A percentile compares a stretch with the other conserved stretches of the same genome.
Conservation (phyloP, 2,888 invertebrate species). For the Hololepta plana region DNA sequence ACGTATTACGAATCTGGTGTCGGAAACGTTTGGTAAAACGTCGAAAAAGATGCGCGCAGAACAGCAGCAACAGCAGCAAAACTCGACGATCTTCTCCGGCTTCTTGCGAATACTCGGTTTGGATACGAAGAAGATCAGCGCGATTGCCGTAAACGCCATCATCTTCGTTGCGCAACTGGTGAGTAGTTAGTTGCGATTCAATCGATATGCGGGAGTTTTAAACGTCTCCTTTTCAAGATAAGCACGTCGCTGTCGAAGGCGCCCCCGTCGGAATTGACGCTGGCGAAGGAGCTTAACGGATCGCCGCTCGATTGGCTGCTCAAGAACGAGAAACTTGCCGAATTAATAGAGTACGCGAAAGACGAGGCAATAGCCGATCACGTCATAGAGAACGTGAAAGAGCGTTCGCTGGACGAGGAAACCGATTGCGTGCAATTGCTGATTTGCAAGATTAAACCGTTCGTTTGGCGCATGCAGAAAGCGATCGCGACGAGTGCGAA, state of each 20-base stretch:
- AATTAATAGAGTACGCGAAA: conserved; percentile 38
- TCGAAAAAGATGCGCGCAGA: conserved; percentile 11
- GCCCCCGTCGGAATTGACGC: conserved; percentile 15
- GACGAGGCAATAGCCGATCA: conserved; percentile 42
- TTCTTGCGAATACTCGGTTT: conserved; percentile 56
- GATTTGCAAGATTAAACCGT: conserved; percentile 60
- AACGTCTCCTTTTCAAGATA: conserved; percentile 31
- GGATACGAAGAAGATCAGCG: conserved; percentile 57
- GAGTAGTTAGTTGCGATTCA: conserved; percentile 17
- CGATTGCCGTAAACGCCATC: conserved; percentile 65
- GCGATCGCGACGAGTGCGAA: conserved; percentile 31
- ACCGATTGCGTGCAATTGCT: conserved; percentile 52
- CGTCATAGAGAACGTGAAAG: conserved; percentile 38
- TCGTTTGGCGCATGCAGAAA: conserved; percentile 59
- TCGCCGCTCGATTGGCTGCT: conserved; percentile 43
- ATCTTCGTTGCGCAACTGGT: conserved; percentile 75
- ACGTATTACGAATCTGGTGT: conserved; percentile 42
- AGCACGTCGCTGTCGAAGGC: conserved; percentile 35
- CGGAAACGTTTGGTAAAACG: conserved; percentile 30
- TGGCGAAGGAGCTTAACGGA: conserved; percentile 13
- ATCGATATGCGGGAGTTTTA: background rate
- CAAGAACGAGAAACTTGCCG: conserved; percentile 38
- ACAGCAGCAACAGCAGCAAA: conserved; percentile 6
- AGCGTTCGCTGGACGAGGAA: conserved; percentile 35
- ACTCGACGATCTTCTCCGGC: conserved; percentile 21